Conservation (phyloP, 2,888 invertebrate species). For the Drepana falcataria region DNA sequence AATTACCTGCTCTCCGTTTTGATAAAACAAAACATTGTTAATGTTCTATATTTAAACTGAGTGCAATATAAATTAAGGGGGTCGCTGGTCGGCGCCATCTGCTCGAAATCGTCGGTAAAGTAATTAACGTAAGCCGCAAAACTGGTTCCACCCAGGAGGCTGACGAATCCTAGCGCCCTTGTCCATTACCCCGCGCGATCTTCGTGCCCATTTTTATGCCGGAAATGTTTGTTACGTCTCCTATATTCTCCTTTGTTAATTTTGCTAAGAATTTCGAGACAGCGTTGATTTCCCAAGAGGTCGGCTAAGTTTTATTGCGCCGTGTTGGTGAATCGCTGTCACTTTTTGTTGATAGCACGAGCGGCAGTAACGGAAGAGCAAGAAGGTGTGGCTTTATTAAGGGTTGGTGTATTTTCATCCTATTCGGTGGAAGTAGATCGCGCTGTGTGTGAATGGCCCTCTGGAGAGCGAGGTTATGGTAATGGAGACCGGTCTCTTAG, state of each 20-base stretch:
- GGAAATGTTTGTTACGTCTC: not conserved
- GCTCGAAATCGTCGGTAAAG: constrained; percentile 26
- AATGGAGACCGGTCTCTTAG: not conserved
- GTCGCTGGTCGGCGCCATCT: constrained; percentile 30
- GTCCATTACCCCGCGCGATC: constrained; percentile 7
- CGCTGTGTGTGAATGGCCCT: not conserved
- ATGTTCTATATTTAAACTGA: constrained; percentile 5
- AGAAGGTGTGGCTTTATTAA: not conserved
- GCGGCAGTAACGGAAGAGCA: constrained; percentile 6
- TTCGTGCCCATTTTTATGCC: not conserved
- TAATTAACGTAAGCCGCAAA: constrained; percentile 25
- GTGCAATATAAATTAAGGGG: constrained; percentile 15
- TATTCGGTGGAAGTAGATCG: not conserved
- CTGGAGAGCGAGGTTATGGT: not conserved
- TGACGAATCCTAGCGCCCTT: constrained; percentile 10
- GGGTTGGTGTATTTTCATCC: not conserved
- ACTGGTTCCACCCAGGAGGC: constrained; percentile 30
- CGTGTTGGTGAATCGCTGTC: constrained; percentile 10
- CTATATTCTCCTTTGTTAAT: constrained; percentile 18
- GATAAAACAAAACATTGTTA: not conserved
- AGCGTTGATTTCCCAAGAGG: constrained; percentile 30
- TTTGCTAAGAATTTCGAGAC: constrained; percentile 23
- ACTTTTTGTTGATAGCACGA: constrained; percentile 18
- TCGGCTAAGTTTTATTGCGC: constrained; percentile 23
- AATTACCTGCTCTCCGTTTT: too few species aligned